Conservation (phyloP, 2,113 vertebrate species). For the Gymnogyps californianus region DNA sequence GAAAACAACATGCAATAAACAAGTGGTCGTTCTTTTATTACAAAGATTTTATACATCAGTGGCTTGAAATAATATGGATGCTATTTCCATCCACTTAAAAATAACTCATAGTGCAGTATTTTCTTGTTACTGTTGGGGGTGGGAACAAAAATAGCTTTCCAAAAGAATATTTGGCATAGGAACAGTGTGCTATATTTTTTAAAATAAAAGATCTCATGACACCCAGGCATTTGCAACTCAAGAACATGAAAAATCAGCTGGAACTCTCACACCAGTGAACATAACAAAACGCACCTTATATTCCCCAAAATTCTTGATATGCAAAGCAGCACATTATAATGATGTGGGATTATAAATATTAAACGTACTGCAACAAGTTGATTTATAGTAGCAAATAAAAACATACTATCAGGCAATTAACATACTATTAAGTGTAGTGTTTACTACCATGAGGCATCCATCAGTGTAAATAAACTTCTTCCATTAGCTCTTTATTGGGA, state of each 20-base stretch:
- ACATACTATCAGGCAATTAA: neutral
- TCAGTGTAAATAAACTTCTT: neutral
- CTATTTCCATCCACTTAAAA: constrained; percentile 75
- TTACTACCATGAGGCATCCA: neutral
- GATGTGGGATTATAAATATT: neutral
- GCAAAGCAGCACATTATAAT: neutral
- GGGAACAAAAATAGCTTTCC: constrained; percentile 70
- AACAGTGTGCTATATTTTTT: constrained; percentile 51
- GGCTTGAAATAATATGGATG: constrained; percentile 72
- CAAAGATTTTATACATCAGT: constrained; percentile 64
- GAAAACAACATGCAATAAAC: constrained; percentile 69
- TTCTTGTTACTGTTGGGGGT: constrained; percentile 72
- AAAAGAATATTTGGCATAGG: constrained; percentile 67
- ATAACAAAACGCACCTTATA: neutral
- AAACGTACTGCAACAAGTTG: neutral
- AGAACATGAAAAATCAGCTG: constrained; percentile 20
- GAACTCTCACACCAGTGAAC: neutral
- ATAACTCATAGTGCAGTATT: constrained; percentile 73
- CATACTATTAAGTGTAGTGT: neutral
- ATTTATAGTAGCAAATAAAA: constrained; percentile 6
- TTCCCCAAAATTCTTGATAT: neutral
- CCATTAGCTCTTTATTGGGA: neutral
- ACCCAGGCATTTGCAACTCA: constrained; percentile 34
- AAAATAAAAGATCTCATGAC: constrained; percentile 62
- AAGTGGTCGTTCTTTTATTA: constrained; percentile 61